Evolutionary conservation across 2,113 vertebrate species (phyloP).

Genomic region (Podilymbus podiceps): DNA sequence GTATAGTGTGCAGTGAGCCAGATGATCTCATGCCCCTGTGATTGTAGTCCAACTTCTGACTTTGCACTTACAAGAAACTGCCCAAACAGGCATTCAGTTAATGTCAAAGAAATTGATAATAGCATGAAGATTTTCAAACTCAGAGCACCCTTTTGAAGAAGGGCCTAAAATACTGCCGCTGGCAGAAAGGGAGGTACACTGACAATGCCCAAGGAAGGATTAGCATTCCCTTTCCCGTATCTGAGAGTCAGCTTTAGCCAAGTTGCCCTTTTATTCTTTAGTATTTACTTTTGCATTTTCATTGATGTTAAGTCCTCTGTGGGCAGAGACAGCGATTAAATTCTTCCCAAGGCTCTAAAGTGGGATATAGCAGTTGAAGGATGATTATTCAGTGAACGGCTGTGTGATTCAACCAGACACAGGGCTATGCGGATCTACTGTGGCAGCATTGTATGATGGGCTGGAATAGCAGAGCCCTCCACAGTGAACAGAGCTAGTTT

Average conservation of each 20-base stretch:
- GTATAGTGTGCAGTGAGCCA: background rate
- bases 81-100: background rate
- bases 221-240: background rate
- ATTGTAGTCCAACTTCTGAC: background rate
- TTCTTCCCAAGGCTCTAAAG: background rate
- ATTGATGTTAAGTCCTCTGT: background rate
- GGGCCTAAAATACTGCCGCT: background rate
- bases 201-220: background rate
- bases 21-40: background rate
- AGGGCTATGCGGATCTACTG: background rate
- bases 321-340: background rate
- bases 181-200: background rate
- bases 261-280: background rate
- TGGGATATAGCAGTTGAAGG: background rate
- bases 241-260: constrained; percentile 7
- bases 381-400: background rate
- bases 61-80: background rate
- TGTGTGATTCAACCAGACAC: background rate
- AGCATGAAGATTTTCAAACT: background rate
- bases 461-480: background rate
- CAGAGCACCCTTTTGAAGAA: background rate
- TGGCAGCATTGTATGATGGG: background rate
- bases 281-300: constrained; percentile 2
- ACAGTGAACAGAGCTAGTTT: background rate
- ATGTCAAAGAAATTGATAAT: background rate